These are phyloP conservation scores for Aplocera efformata DNA, from an alignment of 2,888 invertebrate species.

Conservation along the genomic window DNA sequence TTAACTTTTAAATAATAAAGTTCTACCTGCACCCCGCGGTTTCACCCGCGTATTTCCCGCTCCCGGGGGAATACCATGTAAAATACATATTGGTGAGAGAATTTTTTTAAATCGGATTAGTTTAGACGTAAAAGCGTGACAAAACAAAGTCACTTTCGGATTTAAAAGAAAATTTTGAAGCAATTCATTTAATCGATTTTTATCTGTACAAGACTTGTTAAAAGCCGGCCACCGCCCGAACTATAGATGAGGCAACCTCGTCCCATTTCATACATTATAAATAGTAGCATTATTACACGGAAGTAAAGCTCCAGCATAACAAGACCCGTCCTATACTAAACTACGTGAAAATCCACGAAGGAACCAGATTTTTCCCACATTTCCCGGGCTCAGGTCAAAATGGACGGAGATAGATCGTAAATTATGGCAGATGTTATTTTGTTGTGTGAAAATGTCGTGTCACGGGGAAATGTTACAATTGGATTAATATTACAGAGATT, in stretches of 20 bases:
- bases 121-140: no score
- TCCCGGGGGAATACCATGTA: no score
- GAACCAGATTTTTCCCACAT: constrained; percentile 3
- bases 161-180: no score
- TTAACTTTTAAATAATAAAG: no score
- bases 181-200: no score
- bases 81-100: no score
- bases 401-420: constrained; percentile 11
- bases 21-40: no score
- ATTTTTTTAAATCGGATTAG: no score
- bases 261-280: constrained; percentile 26
- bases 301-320: constrained; percentile 16
- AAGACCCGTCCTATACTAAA: constrained; percentile 13
- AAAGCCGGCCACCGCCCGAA: no score
- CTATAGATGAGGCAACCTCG: constrained; percentile 21
- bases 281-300: constrained; percentile 26
- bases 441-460: constrained; percentile 16
- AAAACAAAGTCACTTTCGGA: no score
- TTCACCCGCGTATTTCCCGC: no score
- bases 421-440: constrained; percentile 12
- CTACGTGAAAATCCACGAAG: background rate
- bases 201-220: no score
- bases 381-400: constrained; percentile 7
- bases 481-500: constrained; percentile 13
- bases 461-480: constrained; percentile 18